Base-by-base conservation (phyloP, 2,888 invertebrate species). In the Phyllotreta cruciferae region DNA sequence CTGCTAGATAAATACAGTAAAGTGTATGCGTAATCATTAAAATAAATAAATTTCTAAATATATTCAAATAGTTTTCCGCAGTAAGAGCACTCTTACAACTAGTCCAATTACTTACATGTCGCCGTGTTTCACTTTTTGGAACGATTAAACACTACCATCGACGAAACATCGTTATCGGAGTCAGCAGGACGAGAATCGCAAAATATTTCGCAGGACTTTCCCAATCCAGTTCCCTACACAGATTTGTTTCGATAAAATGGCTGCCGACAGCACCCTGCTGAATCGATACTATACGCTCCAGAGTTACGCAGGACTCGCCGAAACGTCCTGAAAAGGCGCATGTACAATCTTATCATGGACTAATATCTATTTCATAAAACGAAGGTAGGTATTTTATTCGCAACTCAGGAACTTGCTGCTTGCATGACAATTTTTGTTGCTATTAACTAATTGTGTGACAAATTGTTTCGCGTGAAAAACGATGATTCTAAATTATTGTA, bases 211-310 rank as follows among this genome's bases (percentile, higher is more conserved):
- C 41, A 55, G 38, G 35, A 42, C 8, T 52, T 60, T 13, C 10
- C 35, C 36, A 49, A 34, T 49, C 57, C 37, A 56, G 42, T 49
- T 49, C 55, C 61, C 49, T 44, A 56, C 60, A 57, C 50, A 61
- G 54, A 73, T 69, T 58, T 62, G 66, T 64, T 68, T 70, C 60
- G 56, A 63, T 67, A 71, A 73, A 69, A 80, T 80, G 80, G 80
- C 78, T 73, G 75, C 74, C 76, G 76, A 72, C 75, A 75, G 78
- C 77, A 77, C 76, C 79, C 78, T 73, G 72, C 71, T 71, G 73
- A 78, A 80, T 80, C 80, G 79, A 80, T 80, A 78, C 57, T 65
- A 68, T 71, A 66, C 69, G 66, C 66, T 70, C 64, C 38, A 44
- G 62, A 62, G 72, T 52, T 73, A 77, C 78, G 78, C 78, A 78